A percentile compares a stretch with the other conserved stretches of the same genome.
These are phyloP conservation scores for Bembecia ichneumoniformis DNA, from an alignment of 2,888 invertebrate genomes.

Conservation along the genomic window DNA sequence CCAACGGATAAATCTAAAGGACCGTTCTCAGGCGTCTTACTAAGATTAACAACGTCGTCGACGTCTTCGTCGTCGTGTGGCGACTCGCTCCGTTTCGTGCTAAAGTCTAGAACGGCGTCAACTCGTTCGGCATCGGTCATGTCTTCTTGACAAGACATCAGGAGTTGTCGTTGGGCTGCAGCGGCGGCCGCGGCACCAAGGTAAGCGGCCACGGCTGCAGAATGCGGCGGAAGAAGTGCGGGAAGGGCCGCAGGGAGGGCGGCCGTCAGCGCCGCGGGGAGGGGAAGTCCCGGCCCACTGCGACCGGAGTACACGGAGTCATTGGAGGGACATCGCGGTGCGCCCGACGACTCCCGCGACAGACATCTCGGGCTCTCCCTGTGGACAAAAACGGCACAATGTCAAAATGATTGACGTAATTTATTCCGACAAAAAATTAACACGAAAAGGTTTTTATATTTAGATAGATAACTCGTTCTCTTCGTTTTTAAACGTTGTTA, in stretches of 20 bases:
- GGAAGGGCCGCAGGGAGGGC: conserved; percentile 80
- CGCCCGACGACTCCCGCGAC: conserved; percentile 84
- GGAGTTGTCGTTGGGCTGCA: conserved; percentile 82
- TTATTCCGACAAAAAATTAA: conserved; percentile 16
- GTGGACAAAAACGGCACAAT: conserved; percentile 60
- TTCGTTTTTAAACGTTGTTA: conserved; percentile 28
- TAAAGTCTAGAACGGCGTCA: conserved; percentile 84
- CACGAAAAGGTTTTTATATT: conserved; percentile 16
- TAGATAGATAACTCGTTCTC: conserved; percentile 26
- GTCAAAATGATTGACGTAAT: conserved; percentile 26
- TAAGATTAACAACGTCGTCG: conserved; percentile 80
- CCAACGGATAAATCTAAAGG: conserved; percentile 87
- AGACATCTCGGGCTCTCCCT: conserved; percentile 89
- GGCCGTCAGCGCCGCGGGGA: conserved; percentile 75
- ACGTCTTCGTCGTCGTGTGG: conserved; percentile 70
- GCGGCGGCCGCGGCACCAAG: conserved; percentile 81
- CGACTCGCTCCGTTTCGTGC: conserved; percentile 77
- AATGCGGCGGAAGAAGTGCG: conserved; percentile 81
- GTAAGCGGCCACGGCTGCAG: conserved; percentile 87
- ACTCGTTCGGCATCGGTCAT: conserved; percentile 74
- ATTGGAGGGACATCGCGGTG: conserved; percentile 82
- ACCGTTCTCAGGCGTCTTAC: conserved; percentile 77
- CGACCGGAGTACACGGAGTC: conserved; percentile 83
- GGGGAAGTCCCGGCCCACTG: conserved; percentile 61
- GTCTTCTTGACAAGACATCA: conserved; percentile 84